Base-by-base conservation (phyloP, 2,113 vertebrate species). In the Oxygymnocypris stewartii region DNA sequence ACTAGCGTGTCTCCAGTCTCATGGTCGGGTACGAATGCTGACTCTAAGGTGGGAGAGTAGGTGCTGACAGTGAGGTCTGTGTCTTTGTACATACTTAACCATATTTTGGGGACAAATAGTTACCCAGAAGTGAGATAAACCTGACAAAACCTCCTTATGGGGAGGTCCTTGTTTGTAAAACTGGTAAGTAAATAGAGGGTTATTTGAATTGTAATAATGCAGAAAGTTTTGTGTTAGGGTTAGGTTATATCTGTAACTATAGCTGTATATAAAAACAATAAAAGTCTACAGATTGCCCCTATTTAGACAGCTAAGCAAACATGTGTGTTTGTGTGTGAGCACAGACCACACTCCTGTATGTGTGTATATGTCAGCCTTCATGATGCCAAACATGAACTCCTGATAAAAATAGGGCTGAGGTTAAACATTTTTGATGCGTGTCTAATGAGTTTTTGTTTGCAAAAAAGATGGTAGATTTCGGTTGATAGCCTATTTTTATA, bases 351-450 rank as follows among this genome's bases (percentile, higher is more conserved):
- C 37, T 14, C 6, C 6, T 79, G 28, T 28, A 61, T 83, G 28
- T 65, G 47, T 49, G 84, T 42, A 12, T 83, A 47, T 75, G 51
- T 76, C n/a, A 47, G 23, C n/a, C 8, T 42, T 75, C 82, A 69
- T 28, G 16, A 67, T 78, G 76, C 81, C 74, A 89, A 87, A 89
- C 84, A 91, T 81, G 20, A 82, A 89, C 82, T 87, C 88, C 47
- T 9, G 61, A 67, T 25, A 63, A 87, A 80, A 88, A 85, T 74
- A 25, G 25, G 40, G 73, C 23, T 11, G 7, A 74, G 67, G 84
- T 89, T 93, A 87, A 91, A 91, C 91, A 86, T 93, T 91, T 87
- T 37, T 42, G 44, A 78, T 79, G 86, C 88, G 42, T 74, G 88
- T 90, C 88, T 91, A 89, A 94, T 93, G 87, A 90, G 69, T 23